These are phyloP conservation scores for Synergus gifuensis DNA, from an alignment of 2,888 invertebrate species.

Conservation along the genomic window DNA sequence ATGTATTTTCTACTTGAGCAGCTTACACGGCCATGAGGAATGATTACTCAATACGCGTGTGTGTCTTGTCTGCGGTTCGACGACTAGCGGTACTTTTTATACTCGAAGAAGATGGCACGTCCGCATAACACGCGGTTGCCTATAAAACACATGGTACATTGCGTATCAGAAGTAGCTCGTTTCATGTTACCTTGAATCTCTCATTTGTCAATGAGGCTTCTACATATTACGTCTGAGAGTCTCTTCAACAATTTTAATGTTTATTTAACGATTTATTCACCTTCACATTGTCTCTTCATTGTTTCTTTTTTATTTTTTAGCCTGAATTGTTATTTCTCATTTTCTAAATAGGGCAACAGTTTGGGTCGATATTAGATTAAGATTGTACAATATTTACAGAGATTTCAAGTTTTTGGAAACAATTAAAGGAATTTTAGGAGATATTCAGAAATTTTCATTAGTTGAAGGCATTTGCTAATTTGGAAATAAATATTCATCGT, in stretches of 20 bases:
- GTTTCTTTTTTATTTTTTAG: neutral
- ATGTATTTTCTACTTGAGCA: conserved; percentile 27
- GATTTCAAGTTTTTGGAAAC: too few species aligned
- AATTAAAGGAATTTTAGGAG: too few species aligned
- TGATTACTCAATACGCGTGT: conserved; percentile 39
- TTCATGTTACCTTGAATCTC: conserved; percentile 15
- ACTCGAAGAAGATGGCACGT: conserved; percentile 40
- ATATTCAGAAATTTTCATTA: too few species aligned
- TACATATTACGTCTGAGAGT: neutral
- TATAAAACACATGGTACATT: conserved; percentile 34
- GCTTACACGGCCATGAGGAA: conserved; percentile 36
- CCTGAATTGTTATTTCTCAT: neutral
- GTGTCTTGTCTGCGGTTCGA: conserved; percentile 37
- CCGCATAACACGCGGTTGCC: conserved; percentile 41
- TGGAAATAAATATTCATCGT: too few species aligned
- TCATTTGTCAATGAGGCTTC: conserved; percentile 2
- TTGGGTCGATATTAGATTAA: too few species aligned
- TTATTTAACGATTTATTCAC: too few species aligned
- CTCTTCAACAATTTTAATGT: neutral
- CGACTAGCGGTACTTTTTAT: conserved; percentile 42
- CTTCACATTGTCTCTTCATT: neutral
- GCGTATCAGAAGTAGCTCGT: conserved; percentile 30
- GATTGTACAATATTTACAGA: too few species aligned
- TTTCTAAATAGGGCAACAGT: neutral
- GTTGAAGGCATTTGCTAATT: too few species aligned